phyloP scores from a whole-genome alignment of 2,113 vertebrate genomes.

The Oryzias melastigma region DNA sequence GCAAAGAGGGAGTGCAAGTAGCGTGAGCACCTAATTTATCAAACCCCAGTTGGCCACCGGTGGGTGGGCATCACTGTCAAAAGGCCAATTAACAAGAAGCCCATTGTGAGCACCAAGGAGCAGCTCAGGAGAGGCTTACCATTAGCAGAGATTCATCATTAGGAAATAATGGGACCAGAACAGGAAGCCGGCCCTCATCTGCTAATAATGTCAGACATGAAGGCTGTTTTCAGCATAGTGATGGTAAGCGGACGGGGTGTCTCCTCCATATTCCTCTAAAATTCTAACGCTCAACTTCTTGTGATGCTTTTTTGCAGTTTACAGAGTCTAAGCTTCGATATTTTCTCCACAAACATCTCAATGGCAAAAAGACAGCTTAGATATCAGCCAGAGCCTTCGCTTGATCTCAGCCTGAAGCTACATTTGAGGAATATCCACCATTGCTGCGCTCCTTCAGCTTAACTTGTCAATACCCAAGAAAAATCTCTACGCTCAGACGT shows the following conservation, averaged over 20 bases:
- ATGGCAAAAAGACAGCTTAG: slow-evolving; percentile 3
- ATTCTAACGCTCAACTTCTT: neutral
- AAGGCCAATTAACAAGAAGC: slow-evolving; percentile 73
- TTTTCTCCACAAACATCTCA: slow-evolving; percentile 29
- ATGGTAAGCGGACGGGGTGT: slow-evolving; percentile 3
- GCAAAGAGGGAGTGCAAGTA: slow-evolving; percentile 43
- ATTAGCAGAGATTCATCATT: slow-evolving; percentile 65
- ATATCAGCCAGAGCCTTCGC: slow-evolving; percentile 12
- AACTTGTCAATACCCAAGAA: slow-evolving; percentile 35
- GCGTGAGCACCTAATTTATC: slow-evolving; percentile 68
- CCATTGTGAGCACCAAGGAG: slow-evolving; percentile 55
- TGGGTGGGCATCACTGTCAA: slow-evolving; percentile 73
- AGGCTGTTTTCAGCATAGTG: slow-evolving; percentile 29
- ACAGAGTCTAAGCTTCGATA: neutral
- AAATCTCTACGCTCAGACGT: slow-evolving; percentile 19
- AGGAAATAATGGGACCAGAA: slow-evolving; percentile 61
- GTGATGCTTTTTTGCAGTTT: neutral
- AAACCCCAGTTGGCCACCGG: slow-evolving; percentile 64
- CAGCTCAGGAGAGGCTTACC: slow-evolving; percentile 48
- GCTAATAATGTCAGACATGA: slow-evolving; percentile 18
- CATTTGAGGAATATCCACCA: slow-evolving; percentile 16
- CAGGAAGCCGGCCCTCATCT: slow-evolving; percentile 44
- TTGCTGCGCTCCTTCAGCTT: slow-evolving; percentile 18
- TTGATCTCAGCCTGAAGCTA: slow-evolving; percentile 9
- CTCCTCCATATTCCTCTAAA: neutral